Conservation (phyloP, 1,140 invertebrate genomes). For the Lucilia cuprina region DNA sequence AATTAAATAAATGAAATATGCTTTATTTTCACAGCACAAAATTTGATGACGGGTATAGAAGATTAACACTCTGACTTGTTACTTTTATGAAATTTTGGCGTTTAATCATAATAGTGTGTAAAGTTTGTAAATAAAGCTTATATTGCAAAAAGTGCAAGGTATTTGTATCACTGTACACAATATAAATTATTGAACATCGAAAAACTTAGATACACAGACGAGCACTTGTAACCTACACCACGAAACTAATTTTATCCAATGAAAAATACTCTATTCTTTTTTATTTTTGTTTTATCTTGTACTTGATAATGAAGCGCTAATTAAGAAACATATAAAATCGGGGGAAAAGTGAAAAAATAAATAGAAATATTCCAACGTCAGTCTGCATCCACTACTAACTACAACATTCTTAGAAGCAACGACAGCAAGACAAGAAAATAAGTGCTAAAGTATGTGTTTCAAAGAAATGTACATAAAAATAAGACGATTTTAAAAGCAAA, state of each 20-base stretch:
- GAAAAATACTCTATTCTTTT: background rate
- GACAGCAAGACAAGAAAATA: background rate
- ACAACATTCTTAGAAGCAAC: background rate
- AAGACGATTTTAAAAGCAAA: background rate
- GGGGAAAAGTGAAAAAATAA: background rate
- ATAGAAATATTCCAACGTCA: background rate
- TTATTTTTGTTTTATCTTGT: background rate
- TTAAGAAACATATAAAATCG: slow-evolving; percentile 13
- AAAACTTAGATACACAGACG: background rate
- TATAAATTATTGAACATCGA: background rate
- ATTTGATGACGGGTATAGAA: no score
- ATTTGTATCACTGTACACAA: no score
- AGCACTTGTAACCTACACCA: background rate
- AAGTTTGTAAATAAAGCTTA: no score
- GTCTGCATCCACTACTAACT: background rate
- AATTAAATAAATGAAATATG: no score
- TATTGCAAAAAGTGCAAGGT: no score
- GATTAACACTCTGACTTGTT: no score
- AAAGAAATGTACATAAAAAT: background rate
- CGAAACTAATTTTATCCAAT: background rate
- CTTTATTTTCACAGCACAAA: no score
- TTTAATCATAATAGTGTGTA: no score
- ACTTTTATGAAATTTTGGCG: no score
- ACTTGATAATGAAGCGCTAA: slow-evolving; percentile 28
- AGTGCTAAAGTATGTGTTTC: background rate